These are phyloP conservation scores for Dermatemys mawii DNA, from an alignment of 2,113 vertebrate species.

Conservation along the genomic window DNA sequence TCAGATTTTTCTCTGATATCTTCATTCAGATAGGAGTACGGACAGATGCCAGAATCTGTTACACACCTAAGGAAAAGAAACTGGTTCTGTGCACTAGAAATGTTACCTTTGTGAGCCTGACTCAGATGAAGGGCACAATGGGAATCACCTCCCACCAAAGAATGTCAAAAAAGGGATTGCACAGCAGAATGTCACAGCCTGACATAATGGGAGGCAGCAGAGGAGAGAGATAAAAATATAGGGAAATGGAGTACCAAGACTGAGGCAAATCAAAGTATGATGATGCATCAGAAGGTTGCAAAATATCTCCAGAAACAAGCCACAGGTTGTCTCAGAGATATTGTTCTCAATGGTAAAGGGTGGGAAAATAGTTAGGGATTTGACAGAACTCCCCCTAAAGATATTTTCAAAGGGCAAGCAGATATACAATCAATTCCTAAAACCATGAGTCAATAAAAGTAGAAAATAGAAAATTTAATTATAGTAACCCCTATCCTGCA, in stretches of 20 bases:
- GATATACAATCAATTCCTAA: too few species aligned
- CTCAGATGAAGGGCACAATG: background rate
- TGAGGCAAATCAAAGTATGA: background rate
- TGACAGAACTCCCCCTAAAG: too few species aligned
- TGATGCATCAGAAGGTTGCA: background rate
- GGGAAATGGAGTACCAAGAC: background rate
- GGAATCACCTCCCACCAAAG: background rate
- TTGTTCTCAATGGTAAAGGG: background rate
- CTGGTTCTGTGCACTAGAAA: background rate
- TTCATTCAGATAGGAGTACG: background rate
- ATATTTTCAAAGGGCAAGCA: too few species aligned
- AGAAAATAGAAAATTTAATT: too few species aligned
- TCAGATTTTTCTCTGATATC: background rate
- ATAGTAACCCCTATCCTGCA: too few species aligned
- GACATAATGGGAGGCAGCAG: background rate
- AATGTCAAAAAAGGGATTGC: background rate
- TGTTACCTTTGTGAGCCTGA: background rate
- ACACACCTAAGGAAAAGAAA: background rate
- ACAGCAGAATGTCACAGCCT: background rate
- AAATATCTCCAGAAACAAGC: background rate
- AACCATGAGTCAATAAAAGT: too few species aligned
- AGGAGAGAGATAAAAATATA: background rate
- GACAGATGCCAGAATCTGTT: background rate
- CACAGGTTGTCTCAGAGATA: background rate
- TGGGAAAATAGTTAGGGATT: too few species aligned